Evolutionary conservation across 2,888 invertebrate species (phyloP).

Genomic region (Carpatolechia fugitivella): DNA sequence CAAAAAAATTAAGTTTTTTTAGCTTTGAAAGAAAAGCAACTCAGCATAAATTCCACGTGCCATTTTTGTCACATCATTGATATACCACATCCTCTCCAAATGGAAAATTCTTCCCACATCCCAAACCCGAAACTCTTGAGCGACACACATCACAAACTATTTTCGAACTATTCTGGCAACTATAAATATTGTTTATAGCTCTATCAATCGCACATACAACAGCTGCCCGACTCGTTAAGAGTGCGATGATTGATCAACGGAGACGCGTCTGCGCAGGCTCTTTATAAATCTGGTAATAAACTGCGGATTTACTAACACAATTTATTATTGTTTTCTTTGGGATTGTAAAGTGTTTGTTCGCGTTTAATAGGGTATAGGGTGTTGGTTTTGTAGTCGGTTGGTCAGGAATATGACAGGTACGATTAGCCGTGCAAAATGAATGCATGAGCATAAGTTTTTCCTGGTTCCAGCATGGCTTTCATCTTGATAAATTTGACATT

Average conservation of each 20-base stretch:
- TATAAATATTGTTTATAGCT: slow-evolving; percentile 76
- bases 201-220: slow-evolving; percentile 69
- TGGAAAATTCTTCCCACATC: background rate
- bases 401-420: background rate
- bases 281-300: slow-evolving; percentile 35
- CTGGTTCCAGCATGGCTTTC: background rate
- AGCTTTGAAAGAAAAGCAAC: too few species aligned
- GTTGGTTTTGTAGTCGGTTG: background rate
- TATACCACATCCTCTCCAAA: too few species aligned
- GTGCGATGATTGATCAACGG: slow-evolving; percentile 71
- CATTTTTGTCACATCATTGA: too few species aligned
- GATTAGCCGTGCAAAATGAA: too few species aligned
- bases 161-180: slow-evolving; percentile 53
- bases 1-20: too few species aligned
- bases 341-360: background rate
- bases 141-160: slow-evolving; percentile 59
- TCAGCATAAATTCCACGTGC: too few species aligned
- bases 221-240: slow-evolving; percentile 72
- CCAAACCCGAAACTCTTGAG: slow-evolving; percentile 35
- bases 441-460: too few species aligned
- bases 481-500: too few species aligned
- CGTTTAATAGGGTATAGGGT: background rate
- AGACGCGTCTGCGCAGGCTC: slow-evolving; percentile 31
- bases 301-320: slow-evolving; percentile 33
- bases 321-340: slow-evolving; percentile 29